phyloP scores from a whole-genome alignment of 2,797 vertebrate genomes.

The Chaunax sp. region DNA sequence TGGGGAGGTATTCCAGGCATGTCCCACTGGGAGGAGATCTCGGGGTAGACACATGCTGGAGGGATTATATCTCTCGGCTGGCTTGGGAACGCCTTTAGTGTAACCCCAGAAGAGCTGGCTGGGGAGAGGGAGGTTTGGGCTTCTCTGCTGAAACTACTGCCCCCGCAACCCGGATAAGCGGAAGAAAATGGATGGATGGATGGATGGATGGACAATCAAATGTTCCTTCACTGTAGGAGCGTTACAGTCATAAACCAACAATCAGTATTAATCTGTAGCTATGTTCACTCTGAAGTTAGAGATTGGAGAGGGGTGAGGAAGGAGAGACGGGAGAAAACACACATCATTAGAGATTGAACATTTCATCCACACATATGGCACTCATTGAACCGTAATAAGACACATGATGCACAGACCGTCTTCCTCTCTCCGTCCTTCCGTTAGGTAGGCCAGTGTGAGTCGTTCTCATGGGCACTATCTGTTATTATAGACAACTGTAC shows the following conservation, averaged over 20 bases:
- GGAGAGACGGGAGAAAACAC: constrained; percentile 6
- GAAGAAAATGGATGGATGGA: too few species aligned
- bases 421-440: constrained; percentile 12
- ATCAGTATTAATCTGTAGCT: constrained; percentile 41
- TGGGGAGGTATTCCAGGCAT: too few species aligned
- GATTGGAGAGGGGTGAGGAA: background rate
- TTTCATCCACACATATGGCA: constrained; percentile 70
- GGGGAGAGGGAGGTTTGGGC: too few species aligned
- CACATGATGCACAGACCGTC: constrained; percentile 30
- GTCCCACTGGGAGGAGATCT: too few species aligned
- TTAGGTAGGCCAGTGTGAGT: constrained; percentile 35
- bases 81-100: too few species aligned
- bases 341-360: constrained; percentile 15
- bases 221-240: constrained; percentile 2
- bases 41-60: too few species aligned
- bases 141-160: too few species aligned
- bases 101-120: too few species aligned
- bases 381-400: constrained; percentile 55
- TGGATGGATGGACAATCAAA: background rate
- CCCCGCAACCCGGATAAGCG: too few species aligned
- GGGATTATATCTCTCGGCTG: too few species aligned
- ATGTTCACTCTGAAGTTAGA: constrained; percentile 13
- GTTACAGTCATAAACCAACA: constrained; percentile 34
- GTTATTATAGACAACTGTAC: constrained; percentile 63
- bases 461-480: constrained; percentile 38